Percentiles rank a stretch among this genome's conserved stretches.
phyloP scores from a whole-genome alignment of 2,113 vertebrate species.

The Spheniscus mendiculus region DNA sequence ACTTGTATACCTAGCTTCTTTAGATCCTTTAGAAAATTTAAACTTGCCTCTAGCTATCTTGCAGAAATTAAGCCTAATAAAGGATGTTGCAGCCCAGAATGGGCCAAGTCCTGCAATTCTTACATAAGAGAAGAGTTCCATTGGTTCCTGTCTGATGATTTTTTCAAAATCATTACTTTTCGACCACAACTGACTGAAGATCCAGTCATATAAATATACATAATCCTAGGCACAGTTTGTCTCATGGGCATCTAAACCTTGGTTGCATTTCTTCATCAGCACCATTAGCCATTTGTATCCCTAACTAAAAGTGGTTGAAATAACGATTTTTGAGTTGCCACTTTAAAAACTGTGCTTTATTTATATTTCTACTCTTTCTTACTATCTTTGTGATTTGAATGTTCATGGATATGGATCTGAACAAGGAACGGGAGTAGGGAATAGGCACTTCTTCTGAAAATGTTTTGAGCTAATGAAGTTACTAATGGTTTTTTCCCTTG shows the following conservation, averaged over 20 bases:
- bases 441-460: background rate
- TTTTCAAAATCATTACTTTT: background rate
- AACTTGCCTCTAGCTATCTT: background rate
- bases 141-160: background rate
- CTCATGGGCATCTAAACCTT: background rate
- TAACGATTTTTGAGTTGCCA: background rate
- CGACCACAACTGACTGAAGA: background rate
- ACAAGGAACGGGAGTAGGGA: background rate
- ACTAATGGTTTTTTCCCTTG: background rate
- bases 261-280: background rate
- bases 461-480: background rate
- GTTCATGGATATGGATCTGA: background rate
- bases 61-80: background rate
- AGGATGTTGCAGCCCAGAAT: background rate
- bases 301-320: background rate
- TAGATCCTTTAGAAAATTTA: background rate
- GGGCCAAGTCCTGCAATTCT: background rate
- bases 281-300: background rate
- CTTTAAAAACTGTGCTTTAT: background rate
- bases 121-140: background rate
- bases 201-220: background rate
- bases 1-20: background rate
- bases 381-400: background rate
- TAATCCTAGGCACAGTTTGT: background rate
- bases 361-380: background rate